Base-by-base conservation (phyloP, 2,113 vertebrate species). In the Archocentrus centrarchus region DNA sequence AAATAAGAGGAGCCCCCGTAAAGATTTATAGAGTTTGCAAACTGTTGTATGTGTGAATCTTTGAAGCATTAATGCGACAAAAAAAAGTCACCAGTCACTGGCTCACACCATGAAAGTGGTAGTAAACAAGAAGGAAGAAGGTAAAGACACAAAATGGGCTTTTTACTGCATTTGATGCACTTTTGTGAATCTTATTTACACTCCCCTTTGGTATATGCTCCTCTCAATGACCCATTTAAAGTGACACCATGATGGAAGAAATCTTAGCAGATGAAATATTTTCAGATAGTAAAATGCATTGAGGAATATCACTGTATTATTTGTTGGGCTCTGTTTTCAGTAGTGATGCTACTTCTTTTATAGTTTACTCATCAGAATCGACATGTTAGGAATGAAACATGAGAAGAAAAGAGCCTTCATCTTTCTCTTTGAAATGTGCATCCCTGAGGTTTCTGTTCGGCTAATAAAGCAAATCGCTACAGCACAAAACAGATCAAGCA, bases 141-240 rank as follows among this genome's bases (percentile, higher is more conserved):
- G 39, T 30, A 32, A 80, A 70, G 39, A 57, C n/a, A 80, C 32
- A 80, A 57, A 68, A 41, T 70, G 3, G 57, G 50, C 22, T 39
- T 24, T 27, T 79, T 41, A 66, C 22, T 64, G 27, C n/a, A 66
- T 79, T 27, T 64, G 61, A 18, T 39, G 47, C 47, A 58, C 32
- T 80, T 27, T 14, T 58, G 22, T 39, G 22, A 66, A 66, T 81
- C 55, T 59, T 30, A 39, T 57, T 35, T 63, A 53, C 27, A 53
- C 27, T 53, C 47, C 27, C 17, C 68, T 58, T 64, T 68, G 18
- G 35, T 68, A 20, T 64, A 66, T 57, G 17, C 55, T 68, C 22
- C 50, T 50, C 50, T 57, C 61, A 39, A 37, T 79, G 77, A 39
- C 61, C 62, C 53, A 58, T 80, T 80, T 58, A 35, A 80, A 47